Evolutionary conservation across 2,113 vertebrate species (phyloP).

Genomic region (Grammatotria lemairii): DNA sequence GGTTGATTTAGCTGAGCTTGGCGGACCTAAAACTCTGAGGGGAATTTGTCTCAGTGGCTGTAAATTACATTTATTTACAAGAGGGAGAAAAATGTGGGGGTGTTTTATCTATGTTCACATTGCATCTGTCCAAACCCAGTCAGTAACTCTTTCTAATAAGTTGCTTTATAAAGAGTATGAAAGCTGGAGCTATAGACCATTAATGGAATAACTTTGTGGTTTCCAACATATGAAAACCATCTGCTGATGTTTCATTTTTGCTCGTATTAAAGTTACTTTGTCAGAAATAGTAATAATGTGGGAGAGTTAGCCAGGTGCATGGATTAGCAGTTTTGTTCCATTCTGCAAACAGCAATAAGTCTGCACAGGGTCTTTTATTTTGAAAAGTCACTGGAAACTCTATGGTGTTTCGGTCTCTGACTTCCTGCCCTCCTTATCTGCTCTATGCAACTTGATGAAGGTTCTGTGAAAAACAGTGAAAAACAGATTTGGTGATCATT

Average conservation of each 20-base stretch:
- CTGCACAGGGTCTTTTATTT: not conserved
- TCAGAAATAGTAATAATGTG: not conserved
- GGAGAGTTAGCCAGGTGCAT: not conserved
- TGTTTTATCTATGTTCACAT: not conserved
- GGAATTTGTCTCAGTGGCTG: constrained; percentile 16
- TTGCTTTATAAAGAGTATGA: not conserved
- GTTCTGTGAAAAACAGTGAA: not conserved
- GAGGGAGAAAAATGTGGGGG: not conserved
- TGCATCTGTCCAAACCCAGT: not conserved
- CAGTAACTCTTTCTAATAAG: not conserved
- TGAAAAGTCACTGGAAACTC: not conserved
- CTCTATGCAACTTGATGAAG: not conserved
- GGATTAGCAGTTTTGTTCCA: not conserved
- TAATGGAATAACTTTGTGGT: not conserved
- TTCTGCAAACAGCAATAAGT: not conserved
- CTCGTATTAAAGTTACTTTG: not conserved
- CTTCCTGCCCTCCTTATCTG: not conserved
- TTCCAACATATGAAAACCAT: not conserved
- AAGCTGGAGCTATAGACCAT: not conserved
- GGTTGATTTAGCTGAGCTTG: constrained; percentile 47
- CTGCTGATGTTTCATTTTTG: not conserved
- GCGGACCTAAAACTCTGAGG: constrained; percentile 9
- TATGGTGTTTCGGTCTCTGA: not conserved
- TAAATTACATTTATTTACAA: constrained; percentile 56
- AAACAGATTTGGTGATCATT: not conserved